Percentiles rank a stretch among this genome's conserved stretches.
Evolutionary conservation across 53 echinoderm and acorn worm genomes (phyloP).

Genomic region (Astropecten irregularis): DNA sequence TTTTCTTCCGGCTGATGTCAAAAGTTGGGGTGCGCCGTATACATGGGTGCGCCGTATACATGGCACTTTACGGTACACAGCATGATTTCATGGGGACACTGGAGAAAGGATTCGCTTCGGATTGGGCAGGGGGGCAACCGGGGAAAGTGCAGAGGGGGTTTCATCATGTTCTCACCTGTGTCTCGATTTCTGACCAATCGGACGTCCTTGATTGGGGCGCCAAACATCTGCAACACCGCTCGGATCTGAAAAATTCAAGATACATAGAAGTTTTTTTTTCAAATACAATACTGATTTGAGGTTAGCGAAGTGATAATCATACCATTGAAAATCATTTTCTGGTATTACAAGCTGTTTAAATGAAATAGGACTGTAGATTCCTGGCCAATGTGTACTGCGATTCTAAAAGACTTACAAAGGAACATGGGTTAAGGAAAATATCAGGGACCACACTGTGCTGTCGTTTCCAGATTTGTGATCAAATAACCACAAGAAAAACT

Average conservation of each 20-base stretch:
- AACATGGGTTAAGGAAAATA: no score
- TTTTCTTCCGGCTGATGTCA: no score
- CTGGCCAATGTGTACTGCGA: no score
- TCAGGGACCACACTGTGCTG: no score
- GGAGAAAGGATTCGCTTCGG: neutral
- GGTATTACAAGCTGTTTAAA: no score
- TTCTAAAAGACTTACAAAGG: no score
- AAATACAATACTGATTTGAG: neutral
- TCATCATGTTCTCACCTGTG: slow-evolving; percentile 77
- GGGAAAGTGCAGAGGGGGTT: neutral
- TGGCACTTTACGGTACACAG: no score
- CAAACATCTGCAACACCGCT: slow-evolving; percentile 83
- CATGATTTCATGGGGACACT: neutral
- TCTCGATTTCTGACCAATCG: slow-evolving; percentile 88
- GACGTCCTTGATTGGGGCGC: slow-evolving; percentile 88
- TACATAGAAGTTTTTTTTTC: neutral
- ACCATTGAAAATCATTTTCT: neutral
- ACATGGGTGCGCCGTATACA: no score
- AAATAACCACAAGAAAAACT: no score
- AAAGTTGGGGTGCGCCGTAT: no score
- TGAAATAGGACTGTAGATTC: no score
- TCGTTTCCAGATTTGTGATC: no score
- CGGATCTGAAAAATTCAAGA: slow-evolving; percentile 72
- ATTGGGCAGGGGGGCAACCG: neutral
- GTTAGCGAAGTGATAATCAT: neutral